phyloP scores from a whole-genome alignment of 2,888 invertebrate species.

The Oithona nana region DNA sequence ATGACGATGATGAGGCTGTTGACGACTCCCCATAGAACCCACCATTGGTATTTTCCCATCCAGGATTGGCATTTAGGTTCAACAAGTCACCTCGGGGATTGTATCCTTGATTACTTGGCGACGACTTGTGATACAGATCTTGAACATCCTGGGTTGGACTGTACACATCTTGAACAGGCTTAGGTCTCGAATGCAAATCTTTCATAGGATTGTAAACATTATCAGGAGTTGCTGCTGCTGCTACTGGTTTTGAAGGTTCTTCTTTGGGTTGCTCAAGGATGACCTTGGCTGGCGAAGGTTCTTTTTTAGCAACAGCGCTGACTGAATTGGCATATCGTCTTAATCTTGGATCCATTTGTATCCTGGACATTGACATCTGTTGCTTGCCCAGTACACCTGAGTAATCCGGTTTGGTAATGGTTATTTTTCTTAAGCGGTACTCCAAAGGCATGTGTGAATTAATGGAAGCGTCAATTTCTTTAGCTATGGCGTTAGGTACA shows the following conservation, averaged over 20 bases:
- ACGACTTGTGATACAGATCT: not conserved
- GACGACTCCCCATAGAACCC: too few relatives aligned
- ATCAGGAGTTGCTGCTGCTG: not conserved
- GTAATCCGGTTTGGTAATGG: conserved; percentile 46
- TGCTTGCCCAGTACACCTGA: conserved; percentile 50
- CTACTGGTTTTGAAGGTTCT: not conserved
- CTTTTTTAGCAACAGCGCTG: not conserved
- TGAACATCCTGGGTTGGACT: not conserved
- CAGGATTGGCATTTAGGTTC: not conserved
- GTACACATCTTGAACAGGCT: not conserved
- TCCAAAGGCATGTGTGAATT: conserved; percentile 52
- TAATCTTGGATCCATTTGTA: conserved; percentile 47
- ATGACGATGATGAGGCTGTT: too few relatives aligned
- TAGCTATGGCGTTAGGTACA: conserved; percentile 61
- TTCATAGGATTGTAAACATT: not conserved
- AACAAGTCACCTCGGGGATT: not conserved
- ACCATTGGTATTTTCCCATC: not conserved
- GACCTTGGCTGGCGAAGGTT: not conserved
- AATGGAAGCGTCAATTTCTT: conserved; percentile 64
- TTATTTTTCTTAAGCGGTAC: conserved; percentile 37
- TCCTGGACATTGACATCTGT: conserved; percentile 32
- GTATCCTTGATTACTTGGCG: too few relatives aligned
- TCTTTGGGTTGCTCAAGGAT: too few relatives aligned
- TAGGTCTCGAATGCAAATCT: not conserved
- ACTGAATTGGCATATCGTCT: conserved; percentile 24